phyloP scores from a whole-genome alignment of 2,113 vertebrate species.

The Atherinomorus stipes region DNA sequence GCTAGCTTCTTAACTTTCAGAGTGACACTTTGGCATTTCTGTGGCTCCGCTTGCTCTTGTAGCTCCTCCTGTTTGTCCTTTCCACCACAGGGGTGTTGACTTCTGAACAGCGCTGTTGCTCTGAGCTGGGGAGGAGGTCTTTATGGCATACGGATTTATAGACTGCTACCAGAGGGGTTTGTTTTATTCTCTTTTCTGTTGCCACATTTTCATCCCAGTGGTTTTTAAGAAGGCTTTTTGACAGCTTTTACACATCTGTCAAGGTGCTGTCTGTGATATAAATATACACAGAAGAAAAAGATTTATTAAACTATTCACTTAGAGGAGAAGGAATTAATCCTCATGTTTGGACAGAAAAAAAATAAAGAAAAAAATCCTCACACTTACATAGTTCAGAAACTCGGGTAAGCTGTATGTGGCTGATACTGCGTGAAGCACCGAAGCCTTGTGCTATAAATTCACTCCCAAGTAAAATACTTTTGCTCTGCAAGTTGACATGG shows the following conservation, averaged over 20 bases:
- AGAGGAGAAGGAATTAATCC: conserved; percentile 19
- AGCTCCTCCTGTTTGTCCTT: conserved; percentile 68
- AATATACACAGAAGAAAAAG: background rate
- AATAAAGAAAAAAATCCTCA: background rate
- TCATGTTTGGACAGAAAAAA: conserved; percentile 11
- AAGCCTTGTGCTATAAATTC: conserved; percentile 16
- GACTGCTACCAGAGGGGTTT: conserved; percentile 44
- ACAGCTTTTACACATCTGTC: conserved; percentile 48
- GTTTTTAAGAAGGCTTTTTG: conserved; percentile 48
- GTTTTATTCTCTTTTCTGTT: conserved; percentile 34
- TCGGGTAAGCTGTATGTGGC: conserved; percentile 26
- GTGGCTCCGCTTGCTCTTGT: conserved; percentile 4
- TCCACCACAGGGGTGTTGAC: conserved; percentile 60
- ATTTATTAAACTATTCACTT: conserved; percentile 42
- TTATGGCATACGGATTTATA: conserved; percentile 60
- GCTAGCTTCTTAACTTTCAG: conserved; percentile 45
- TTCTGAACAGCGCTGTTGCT: conserved; percentile 58
- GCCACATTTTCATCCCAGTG: conserved; percentile 43
- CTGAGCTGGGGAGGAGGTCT: conserved; percentile 41
- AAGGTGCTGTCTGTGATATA: conserved; percentile 47
- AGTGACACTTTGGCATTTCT: conserved; percentile 57
- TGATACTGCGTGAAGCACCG: conserved; percentile 24
- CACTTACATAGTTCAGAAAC: conserved; percentile 16
- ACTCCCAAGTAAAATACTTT: conserved; percentile 32
- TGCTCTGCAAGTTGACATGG: conserved; percentile 26